A percentile compares a stretch with the other conserved stretches of the same genome.
phyloP scores from a whole-genome alignment of 2,113 vertebrate species.

The Micronycteris hirsuta region DNA sequence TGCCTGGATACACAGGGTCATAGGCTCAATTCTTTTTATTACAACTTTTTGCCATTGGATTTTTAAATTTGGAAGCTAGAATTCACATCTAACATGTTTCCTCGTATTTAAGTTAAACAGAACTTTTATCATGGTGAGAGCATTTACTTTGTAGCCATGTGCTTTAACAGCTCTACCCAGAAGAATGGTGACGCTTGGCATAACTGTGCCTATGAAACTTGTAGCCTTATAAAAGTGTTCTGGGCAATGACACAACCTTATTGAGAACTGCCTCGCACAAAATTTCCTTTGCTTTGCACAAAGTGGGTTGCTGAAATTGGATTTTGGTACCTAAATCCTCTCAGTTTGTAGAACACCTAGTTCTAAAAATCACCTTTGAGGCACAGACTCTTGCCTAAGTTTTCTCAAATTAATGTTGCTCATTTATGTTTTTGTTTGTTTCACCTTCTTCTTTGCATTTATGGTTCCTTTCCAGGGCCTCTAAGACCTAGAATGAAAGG shows the following conservation, averaged over 20 bases:
- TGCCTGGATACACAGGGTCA: neutral
- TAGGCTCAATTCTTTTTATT: neutral
- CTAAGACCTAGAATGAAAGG: neutral
- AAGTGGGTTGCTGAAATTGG: slow-evolving; percentile 1
- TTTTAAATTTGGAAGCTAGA: neutral
- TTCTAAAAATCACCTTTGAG: neutral
- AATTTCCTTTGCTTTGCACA: slow-evolving; percentile 17
- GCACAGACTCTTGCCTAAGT: neutral
- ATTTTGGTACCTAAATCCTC: slow-evolving; percentile 18
- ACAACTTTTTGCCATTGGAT: neutral
- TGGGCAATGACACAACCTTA: neutral
- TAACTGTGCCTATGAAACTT: neutral
- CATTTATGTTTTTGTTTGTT: neutral
- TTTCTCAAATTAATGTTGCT: slow-evolving; percentile 16
- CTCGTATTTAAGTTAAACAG: slow-evolving; percentile 3
- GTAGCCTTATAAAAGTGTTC: neutral
- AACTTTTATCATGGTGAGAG: neutral
- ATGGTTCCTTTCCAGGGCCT: neutral
- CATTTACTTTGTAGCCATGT: neutral
- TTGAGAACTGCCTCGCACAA: neutral
- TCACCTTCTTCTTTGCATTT: neutral
- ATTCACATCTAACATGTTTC: neutral
- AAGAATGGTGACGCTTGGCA: neutral
- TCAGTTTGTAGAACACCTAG: neutral
- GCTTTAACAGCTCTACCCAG: neutral